phyloP scores from a whole-genome alignment of 2,113 vertebrate genomes.

The Bufo bufo region DNA sequence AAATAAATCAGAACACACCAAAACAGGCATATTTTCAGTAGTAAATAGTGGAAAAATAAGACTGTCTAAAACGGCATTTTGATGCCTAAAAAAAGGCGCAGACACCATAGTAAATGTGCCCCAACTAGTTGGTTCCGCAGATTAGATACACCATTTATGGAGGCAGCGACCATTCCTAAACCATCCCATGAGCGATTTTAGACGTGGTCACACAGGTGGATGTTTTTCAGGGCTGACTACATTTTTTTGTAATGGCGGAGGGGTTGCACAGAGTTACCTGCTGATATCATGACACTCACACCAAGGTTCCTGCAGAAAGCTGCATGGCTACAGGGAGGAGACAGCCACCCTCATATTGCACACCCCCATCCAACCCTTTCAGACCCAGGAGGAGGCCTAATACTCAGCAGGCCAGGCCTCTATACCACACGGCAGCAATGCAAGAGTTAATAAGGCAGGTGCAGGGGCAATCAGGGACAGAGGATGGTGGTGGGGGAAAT shows the following conservation, averaged over 20 bases:
- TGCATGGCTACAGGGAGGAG: background rate
- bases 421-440: background rate
- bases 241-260: background rate
- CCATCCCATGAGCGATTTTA: background rate
- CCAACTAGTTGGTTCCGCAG: too few species aligned
- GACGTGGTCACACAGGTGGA: background rate
- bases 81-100: too few species aligned
- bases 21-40: too few species aligned
- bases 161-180: too few species aligned
- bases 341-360: slow-evolving; percentile 25
- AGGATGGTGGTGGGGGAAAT: too few species aligned
- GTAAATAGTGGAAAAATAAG: too few species aligned
- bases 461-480: background rate
- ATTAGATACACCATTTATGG: too few species aligned
- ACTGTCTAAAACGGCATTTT: too few species aligned
- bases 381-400: background rate
- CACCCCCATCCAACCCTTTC: slow-evolving; percentile 15
- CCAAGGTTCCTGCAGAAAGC: background rate
- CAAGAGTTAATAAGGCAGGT: slow-evolving; percentile 30
- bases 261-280: slow-evolving; percentile 2
- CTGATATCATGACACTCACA: slow-evolving; percentile 44
- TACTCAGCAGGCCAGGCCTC: background rate
- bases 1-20: too few species aligned
- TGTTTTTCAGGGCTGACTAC: background rate
- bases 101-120: too few species aligned